These are phyloP conservation scores for Myanophis thanlyinensis DNA, from an alignment of 2,113 vertebrate genomes.

Conservation along the genomic window DNA sequence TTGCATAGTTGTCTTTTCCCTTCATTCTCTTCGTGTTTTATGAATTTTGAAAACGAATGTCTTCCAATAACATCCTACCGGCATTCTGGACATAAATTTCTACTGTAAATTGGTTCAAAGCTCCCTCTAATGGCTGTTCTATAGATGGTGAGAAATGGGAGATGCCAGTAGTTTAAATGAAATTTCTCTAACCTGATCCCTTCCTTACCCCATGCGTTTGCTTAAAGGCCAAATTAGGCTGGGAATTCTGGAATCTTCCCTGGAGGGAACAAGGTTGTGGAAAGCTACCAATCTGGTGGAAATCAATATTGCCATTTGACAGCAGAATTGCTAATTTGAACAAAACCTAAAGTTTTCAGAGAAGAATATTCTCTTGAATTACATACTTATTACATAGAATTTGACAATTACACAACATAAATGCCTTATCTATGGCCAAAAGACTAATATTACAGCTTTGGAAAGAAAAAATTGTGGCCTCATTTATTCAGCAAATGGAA, in stretches of 20 bases:
- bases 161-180: neutral
- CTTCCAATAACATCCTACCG: neutral
- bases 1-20: neutral
- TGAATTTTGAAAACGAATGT: neutral
- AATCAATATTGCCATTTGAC: neutral
- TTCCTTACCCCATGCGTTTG: neutral
- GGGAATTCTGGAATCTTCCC: neutral
- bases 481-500: neutral
- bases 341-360: neutral
- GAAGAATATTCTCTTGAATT: neutral
- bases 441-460: neutral
- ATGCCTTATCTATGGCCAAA: neutral
- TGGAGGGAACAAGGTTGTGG: neutral
- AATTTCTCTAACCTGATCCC: neutral
- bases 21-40: neutral
- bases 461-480: neutral
- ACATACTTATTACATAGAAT: neutral
- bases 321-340: neutral
- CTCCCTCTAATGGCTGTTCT: conserved; percentile 7
- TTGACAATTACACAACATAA: neutral
- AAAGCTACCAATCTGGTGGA: neutral
- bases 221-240: neutral
- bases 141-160: neutral
- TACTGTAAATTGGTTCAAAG: neutral
- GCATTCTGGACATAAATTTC: neutral